phyloP scores from a whole-genome alignment of 2,113 vertebrate genomes.

The Camelus bactrianus region DNA sequence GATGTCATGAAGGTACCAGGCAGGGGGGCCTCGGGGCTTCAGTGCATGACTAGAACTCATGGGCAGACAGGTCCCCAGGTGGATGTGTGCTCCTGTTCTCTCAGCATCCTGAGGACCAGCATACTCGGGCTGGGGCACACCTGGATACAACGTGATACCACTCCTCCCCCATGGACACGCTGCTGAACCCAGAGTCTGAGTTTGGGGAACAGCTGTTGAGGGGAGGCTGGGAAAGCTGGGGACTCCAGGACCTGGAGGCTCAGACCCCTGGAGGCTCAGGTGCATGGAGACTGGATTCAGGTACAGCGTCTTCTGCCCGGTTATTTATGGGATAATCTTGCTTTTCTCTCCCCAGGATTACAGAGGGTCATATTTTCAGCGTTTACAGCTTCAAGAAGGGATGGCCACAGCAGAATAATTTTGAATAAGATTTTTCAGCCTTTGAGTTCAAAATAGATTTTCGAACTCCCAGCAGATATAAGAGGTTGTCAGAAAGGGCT shows the following conservation, averaged over 20 bases:
- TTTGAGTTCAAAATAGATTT: slow-evolving; percentile 41
- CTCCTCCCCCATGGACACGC: fast-evolving
- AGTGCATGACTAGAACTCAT: not conserved
- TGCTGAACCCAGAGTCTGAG: not conserved
- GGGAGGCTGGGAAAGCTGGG: not conserved
- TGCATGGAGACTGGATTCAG: not conserved
- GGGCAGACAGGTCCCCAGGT: not conserved
- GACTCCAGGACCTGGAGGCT: not conserved
- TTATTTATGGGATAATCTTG: not conserved
- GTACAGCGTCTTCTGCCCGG: not conserved
- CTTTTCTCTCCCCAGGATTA: not conserved
- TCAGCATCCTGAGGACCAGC: not conserved
- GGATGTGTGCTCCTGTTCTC: not conserved
- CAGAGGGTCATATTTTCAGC: not conserved
- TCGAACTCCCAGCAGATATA: not conserved
- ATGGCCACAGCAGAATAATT: not conserved
- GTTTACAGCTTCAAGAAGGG: not conserved
- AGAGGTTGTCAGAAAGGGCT: not conserved
- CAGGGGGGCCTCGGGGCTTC: not conserved
- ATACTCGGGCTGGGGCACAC: not conserved
- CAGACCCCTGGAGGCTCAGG: not conserved
- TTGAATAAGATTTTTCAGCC: slow-evolving; percentile 23
- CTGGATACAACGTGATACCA: not conserved
- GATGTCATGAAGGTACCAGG: not conserved
- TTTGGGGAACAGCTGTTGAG: too few relatives aligned